A percentile compares a stretch with the other conserved stretches of the same genome.
Evolutionary conservation across 2,888 invertebrate genomes (phyloP).

Genomic region (Deladenus siricidicola): DNA sequence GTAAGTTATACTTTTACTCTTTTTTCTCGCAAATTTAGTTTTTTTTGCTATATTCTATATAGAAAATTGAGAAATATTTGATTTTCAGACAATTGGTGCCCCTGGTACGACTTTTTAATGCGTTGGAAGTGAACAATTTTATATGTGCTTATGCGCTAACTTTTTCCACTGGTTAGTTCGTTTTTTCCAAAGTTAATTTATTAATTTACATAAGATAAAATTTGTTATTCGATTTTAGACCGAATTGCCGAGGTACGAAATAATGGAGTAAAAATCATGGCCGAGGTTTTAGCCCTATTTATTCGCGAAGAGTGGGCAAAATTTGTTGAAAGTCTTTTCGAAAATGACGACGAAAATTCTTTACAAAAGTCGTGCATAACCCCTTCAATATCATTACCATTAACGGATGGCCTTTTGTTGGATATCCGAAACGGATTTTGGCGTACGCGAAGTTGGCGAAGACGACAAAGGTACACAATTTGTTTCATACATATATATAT

Average conservation of each 20-base stretch:
- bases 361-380: neutral
- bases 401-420: slow-evolving; percentile 20
- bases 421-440: slow-evolving; percentile 24
- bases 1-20: neutral
- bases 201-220: neutral
- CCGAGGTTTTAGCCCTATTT: slow-evolving; percentile 22
- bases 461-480: slow-evolving; percentile 20
- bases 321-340: neutral
- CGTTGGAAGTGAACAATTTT: slow-evolving; percentile 19
- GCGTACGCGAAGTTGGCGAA: slow-evolving; percentile 21
- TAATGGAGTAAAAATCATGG: slow-evolving; percentile 20
- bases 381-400: slow-evolving; percentile 11
- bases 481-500: neutral
- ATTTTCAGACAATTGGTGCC: slow-evolving; percentile 23
- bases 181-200: neutral
- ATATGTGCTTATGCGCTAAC: slow-evolving; percentile 28
- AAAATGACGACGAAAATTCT: neutral
- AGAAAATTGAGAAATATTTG: neutral
- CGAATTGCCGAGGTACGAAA: slow-evolving; percentile 28
- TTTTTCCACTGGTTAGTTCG: slow-evolving; percentile 21
- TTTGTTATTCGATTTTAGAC: slow-evolving; percentile 4
- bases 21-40: neutral
- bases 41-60: neutral
- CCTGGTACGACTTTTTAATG: slow-evolving; percentile 16
- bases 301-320: slow-evolving; percentile 16